Evolutionary conservation across 2,888 invertebrate species (phyloP).

Genomic region (Aphodius sticticus): DNA sequence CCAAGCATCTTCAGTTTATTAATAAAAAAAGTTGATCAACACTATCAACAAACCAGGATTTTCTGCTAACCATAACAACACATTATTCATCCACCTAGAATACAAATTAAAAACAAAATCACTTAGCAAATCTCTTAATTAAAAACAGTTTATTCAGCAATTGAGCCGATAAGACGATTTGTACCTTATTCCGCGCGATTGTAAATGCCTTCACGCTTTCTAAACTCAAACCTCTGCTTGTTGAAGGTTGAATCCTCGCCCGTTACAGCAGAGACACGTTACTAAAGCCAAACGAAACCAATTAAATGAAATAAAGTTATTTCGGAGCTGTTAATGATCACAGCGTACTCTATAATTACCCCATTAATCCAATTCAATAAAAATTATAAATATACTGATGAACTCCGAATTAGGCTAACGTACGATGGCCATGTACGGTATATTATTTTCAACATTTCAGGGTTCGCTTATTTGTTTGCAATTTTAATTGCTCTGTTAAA

Average conservation of each 20-base stretch:
- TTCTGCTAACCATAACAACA: too few species aligned
- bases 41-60: too few species aligned
- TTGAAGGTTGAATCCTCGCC: background rate
- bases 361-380: background rate
- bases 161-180: background rate
- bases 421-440: background rate
- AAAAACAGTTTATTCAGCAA: background rate
- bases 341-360: background rate
- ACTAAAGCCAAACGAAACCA: background rate
- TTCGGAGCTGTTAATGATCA: background rate
- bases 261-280: constrained; percentile 4
- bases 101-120: background rate
- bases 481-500: background rate
- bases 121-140: background rate
- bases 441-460: background rate
- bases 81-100: too few species aligned
- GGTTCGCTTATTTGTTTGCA: background rate
- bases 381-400: background rate
- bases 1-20: too few species aligned
- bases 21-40: too few species aligned
- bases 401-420: background rate
- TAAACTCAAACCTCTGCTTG: background rate
- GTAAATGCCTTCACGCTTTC: background rate
- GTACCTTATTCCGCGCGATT: background rate
- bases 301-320: background rate